phyloP scores from a whole-genome alignment of 2,888 invertebrate genomes.

The Dione vanillae region DNA sequence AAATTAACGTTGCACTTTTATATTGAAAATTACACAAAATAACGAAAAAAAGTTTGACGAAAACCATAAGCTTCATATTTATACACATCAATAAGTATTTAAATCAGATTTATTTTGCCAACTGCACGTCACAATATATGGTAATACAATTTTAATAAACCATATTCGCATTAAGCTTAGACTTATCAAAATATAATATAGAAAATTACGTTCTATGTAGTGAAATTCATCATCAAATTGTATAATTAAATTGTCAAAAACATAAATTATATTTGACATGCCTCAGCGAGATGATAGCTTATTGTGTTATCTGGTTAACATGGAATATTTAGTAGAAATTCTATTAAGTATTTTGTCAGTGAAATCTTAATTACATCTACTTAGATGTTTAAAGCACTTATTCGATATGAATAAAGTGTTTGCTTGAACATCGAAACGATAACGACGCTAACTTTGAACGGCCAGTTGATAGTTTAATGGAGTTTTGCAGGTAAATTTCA shows the following conservation, averaged over 20 bases:
- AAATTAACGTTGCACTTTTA: too few relatives aligned
- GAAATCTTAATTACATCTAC: constrained; percentile 15
- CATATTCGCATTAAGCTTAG: not conserved
- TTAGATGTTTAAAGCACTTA: too few relatives aligned
- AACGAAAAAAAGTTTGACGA: too few relatives aligned
- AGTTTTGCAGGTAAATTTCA: constrained; percentile 1
- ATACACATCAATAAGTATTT: not conserved
- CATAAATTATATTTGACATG: constrained; percentile 19
- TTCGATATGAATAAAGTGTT: constrained; percentile 19
- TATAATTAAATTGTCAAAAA: constrained; percentile 21
- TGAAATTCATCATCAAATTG: constrained; percentile 1
- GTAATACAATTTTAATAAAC: too few relatives aligned
- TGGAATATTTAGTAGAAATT: constrained; percentile 8
- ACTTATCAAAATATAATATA: not conserved
- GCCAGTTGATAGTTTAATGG: constrained; percentile 29
- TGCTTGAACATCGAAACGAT: constrained; percentile 5
- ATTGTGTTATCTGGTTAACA: constrained; percentile 5
- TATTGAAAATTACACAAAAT: too few relatives aligned
- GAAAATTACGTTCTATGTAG: not conserved
- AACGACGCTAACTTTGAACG: constrained; percentile 22
- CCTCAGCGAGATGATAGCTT: constrained; percentile 5
- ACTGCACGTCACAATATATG: too few relatives aligned
- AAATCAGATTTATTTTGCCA: not conserved
- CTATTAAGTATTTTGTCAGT: constrained; percentile 2
- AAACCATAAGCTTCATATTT: too few relatives aligned